These are phyloP conservation scores for Argyra leucocephala DNA, from an alignment of 2,888 invertebrate species.

Conservation along the genomic window DNA sequence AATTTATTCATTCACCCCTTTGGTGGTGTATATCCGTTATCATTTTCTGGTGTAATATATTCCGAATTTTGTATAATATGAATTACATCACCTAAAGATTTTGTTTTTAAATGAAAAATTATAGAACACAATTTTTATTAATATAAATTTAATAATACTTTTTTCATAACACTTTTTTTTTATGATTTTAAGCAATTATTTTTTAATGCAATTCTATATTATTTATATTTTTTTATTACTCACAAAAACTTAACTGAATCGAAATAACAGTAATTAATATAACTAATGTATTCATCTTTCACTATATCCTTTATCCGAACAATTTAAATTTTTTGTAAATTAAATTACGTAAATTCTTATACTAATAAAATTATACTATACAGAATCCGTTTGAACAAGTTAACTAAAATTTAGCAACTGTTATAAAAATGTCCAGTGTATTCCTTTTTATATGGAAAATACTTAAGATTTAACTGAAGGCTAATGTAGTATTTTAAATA, in stretches of 20 bases:
- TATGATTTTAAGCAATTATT: too few species aligned
- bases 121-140: not conserved
- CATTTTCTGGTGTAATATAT: not conserved
- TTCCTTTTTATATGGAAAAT: not conserved
- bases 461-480: not conserved
- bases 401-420: slow-evolving; percentile 1
- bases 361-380: too few species aligned
- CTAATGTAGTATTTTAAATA: not conserved
- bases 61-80: not conserved
- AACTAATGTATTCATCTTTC: not conserved
- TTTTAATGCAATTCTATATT: too few species aligned
- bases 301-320: too few species aligned
- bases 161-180: too few species aligned
- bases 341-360: too few species aligned
- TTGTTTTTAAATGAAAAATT: too few species aligned
- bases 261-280: not conserved
- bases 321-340: too few species aligned
- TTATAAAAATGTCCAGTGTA: not conserved
- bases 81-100: not conserved
- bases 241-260: not conserved
- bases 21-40: not conserved
- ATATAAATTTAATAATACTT: not conserved
- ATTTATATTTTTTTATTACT: not conserved
- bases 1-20: not conserved
- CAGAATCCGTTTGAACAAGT: too few species aligned